Conservation (phyloP, 2,113 vertebrate species). For the Meriones unguiculatus region DNA sequence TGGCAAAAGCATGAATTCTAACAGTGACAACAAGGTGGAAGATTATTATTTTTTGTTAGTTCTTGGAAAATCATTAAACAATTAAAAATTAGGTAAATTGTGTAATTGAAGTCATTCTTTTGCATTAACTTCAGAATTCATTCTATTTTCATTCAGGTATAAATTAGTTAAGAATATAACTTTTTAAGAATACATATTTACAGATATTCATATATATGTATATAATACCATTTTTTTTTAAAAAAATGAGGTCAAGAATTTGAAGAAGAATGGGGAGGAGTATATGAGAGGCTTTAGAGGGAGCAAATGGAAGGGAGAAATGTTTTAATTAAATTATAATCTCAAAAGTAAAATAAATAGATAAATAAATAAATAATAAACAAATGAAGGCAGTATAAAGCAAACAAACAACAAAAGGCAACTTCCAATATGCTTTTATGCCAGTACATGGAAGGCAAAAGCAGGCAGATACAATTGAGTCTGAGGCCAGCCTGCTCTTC, state of each 20-base stretch:
- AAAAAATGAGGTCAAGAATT: neutral
- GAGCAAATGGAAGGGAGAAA: neutral
- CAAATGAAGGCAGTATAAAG: neutral
- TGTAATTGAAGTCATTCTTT: neutral
- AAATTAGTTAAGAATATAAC: neutral
- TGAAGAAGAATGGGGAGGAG: neutral
- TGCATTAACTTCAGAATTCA: neutral
- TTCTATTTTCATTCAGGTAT: neutral
- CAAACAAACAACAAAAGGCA: neutral
- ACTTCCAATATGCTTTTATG: neutral
- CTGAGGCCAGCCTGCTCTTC: too few species aligned
- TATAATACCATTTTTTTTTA: neutral
- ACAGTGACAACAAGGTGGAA: neutral
- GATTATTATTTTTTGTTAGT: neutral
- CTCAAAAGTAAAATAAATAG: neutral
- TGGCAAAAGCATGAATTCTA: neutral
- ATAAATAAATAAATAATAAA: neutral
- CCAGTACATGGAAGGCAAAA: neutral
- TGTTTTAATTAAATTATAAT: neutral
- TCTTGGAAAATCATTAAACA: neutral
- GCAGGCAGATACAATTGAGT: neutral
- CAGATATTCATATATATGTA: neutral
- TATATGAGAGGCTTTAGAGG: neutral
- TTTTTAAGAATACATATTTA: neutral
- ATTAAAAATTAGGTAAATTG: neutral